These are phyloP conservation scores for Argynnis bischoffii DNA, from an alignment of 2,888 invertebrate genomes.

Conservation along the genomic window DNA sequence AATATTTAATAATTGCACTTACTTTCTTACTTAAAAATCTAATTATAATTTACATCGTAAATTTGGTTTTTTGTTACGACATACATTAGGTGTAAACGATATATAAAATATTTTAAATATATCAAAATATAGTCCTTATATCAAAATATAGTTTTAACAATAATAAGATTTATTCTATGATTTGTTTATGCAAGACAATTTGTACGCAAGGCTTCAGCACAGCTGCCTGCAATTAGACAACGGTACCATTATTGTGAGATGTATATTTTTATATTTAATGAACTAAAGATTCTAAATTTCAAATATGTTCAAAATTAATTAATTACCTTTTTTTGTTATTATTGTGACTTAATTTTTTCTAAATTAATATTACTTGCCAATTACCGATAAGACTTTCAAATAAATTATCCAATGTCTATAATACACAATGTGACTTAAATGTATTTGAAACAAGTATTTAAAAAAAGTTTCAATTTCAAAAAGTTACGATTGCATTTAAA, in stretches of 20 bases:
- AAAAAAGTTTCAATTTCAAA: too few relatives aligned
- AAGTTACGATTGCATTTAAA: too few relatives aligned
- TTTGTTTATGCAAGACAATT: constrained; percentile 2
- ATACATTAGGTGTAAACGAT: constrained; percentile 5
- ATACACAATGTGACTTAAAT: too few relatives aligned
- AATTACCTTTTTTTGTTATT: too few relatives aligned
- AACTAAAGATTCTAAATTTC: too few relatives aligned
- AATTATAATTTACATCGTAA: constrained; percentile 22
- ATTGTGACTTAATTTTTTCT: too few relatives aligned
- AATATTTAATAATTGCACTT: constrained; percentile 21
- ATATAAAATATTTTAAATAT: constrained; percentile 13
- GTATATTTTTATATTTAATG: background rate
- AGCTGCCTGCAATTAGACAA: constrained; percentile 25
- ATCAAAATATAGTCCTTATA: constrained; percentile 1
- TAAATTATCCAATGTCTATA: too few relatives aligned
- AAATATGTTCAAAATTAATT: too few relatives aligned
- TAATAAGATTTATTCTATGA: constrained; percentile 14
- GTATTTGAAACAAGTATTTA: too few relatives aligned
- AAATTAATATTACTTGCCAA: too few relatives aligned
- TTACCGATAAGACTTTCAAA: too few relatives aligned
- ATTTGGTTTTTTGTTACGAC: constrained; percentile 18
- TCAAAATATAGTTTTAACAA: constrained; percentile 14
- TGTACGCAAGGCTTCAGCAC: constrained; percentile 16
- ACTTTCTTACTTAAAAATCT: constrained; percentile 15
- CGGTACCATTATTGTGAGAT: background rate